phyloP scores from a whole-genome alignment of 2,797 vertebrate genomes.

The Botia almorhae region DNA sequence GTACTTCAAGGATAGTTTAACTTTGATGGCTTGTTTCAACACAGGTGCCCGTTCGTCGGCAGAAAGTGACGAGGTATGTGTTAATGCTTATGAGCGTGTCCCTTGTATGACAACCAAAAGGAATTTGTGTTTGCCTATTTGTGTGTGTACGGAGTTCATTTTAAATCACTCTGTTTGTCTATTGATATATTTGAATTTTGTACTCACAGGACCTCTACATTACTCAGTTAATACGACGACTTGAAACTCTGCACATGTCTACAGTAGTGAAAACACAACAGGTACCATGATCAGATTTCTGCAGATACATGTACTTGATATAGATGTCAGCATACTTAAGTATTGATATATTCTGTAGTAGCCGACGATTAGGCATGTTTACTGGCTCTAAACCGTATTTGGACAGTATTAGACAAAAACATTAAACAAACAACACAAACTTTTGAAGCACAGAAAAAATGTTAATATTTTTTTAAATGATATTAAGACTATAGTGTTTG shows the following conservation, averaged over 20 bases:
- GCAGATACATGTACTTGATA: not conserved
- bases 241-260: slow-evolving; percentile 52
- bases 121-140: too few species aligned
- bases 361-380: not conserved
- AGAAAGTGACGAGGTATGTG: slow-evolving; percentile 35
- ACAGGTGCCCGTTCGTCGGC: slow-evolving; percentile 16
- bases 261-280: slow-evolving; percentile 31
- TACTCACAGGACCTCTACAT: slow-evolving; percentile 54
- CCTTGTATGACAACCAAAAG: not conserved
- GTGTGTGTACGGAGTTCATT: not conserved
- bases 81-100: not conserved
- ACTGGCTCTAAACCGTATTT: not conserved
- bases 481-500: too few species aligned
- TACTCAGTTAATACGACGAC: slow-evolving; percentile 44
- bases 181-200: slow-evolving; percentile 22
- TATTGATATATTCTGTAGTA: not conserved
- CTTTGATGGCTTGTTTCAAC: slow-evolving; percentile 24
- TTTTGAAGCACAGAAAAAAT: not conserved
- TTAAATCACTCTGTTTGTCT: not conserved
- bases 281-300: slow-evolving; percentile 23
- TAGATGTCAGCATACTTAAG: not conserved
- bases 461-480: not conserved
- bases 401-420: too few species aligned
- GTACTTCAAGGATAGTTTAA: not conserved
- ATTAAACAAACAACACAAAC: too few species aligned